Evolutionary conservation across 2,113 vertebrate species (phyloP).

Genomic region (Cynopterus brachyotis): DNA sequence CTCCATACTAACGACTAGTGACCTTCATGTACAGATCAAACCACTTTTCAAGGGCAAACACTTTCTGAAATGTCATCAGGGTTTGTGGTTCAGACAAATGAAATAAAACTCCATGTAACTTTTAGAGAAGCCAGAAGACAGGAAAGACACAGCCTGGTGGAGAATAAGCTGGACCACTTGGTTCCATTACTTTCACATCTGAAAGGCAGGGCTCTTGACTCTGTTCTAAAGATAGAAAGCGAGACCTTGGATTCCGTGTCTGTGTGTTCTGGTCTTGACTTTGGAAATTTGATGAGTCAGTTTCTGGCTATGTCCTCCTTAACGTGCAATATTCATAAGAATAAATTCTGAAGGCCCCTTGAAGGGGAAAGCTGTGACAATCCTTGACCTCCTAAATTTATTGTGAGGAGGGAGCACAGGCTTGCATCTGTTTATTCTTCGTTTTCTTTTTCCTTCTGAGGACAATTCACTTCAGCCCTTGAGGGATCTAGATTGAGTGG

Average conservation of each 20-base stretch:
- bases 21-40: neutral
- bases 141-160: neutral
- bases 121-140: neutral
- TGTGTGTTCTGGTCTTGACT: neutral
- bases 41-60: neutral
- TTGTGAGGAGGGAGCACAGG: neutral
- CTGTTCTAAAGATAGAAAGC: neutral
- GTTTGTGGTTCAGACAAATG: neutral
- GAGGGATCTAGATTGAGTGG: neutral
- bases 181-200: neutral
- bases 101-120: neutral
- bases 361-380: neutral
- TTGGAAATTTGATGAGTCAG: conserved; percentile 29
- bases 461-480: too few species aligned
- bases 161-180: too few species aligned
- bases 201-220: neutral
- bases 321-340: neutral
- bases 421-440: neutral
- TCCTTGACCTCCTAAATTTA: neutral
- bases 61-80: neutral
- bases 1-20: neutral
- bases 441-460: neutral
- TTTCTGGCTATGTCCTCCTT: neutral
- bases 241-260: neutral
- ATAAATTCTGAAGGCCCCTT: neutral